A percentile compares a stretch with the other conserved stretches of the same genome.
Evolutionary conservation across 2,797 vertebrate species (phyloP).

Genomic region (Florisuga fusca): DNA sequence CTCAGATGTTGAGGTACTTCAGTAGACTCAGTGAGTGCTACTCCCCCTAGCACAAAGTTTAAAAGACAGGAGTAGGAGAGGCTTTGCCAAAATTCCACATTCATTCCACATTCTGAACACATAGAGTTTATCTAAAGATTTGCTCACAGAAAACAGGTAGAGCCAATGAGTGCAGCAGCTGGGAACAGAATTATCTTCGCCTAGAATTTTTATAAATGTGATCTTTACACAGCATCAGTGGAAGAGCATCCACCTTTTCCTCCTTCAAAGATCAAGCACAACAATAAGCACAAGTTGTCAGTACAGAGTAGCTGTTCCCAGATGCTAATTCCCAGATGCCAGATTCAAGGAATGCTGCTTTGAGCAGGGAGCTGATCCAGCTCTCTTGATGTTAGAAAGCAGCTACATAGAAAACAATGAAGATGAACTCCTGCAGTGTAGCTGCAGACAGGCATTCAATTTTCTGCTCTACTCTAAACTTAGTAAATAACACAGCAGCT

Average conservation of each 20-base stretch:
- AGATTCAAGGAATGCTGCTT: not conserved
- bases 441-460: not conserved
- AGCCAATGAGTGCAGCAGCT: not conserved
- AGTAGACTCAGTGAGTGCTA: accelerated
- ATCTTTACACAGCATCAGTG: not conserved
- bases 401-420: not conserved
- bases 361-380: not conserved
- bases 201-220: not conserved
- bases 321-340: not conserved
- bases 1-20: not conserved
- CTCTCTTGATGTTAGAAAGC: not conserved
- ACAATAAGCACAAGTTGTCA: not conserved
- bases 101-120: not conserved
- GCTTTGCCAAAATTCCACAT: not conserved
- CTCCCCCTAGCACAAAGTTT: not conserved
- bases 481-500: conserved; percentile 5
- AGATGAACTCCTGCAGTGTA: accelerated
- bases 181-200: not conserved
- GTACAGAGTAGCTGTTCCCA: not conserved
- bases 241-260: not conserved
- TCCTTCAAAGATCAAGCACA: not conserved
- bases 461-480: not conserved
- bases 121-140: not conserved
- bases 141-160: not conserved
- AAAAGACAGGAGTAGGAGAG: not conserved